Evolutionary conservation across 1,140 invertebrate genomes (phyloP).

Genomic region (Cherax quadricarinatus): DNA sequence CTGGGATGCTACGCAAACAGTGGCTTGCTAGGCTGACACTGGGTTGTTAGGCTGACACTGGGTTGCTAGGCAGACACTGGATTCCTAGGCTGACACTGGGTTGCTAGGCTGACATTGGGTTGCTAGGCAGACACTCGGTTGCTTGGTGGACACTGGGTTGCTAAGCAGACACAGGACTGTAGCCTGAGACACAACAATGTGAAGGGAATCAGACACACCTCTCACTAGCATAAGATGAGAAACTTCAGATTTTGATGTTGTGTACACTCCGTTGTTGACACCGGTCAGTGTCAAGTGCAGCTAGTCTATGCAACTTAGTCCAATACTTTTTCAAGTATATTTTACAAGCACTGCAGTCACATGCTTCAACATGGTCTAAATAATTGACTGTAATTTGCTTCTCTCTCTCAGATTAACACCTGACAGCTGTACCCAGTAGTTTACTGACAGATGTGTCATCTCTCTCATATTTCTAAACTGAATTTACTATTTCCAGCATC

Average conservation of each 20-base stretch:
- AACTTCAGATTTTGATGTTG: conserved; percentile 24
- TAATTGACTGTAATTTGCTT: not conserved
- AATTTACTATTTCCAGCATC: conserved; percentile 33
- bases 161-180: not conserved
- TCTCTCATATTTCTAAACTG: conserved; percentile 22
- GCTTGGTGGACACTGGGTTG: too few relatives aligned
- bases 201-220: conserved; percentile 28
- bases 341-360: not conserved
- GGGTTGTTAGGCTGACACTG: too few relatives aligned
- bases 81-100: too few relatives aligned
- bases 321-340: not conserved
- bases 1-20: too few relatives aligned
- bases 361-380: not conserved
- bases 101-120: too few relatives aligned
- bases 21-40: too few relatives aligned
- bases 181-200: conserved; percentile 46
- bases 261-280: not conserved
- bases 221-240: conserved; percentile 33
- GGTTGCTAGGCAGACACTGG: too few relatives aligned
- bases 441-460: conserved; percentile 19
- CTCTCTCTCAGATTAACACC: not conserved
- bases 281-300: not conserved
- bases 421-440: not conserved
- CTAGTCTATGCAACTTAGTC: not conserved
- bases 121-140: too few relatives aligned